Percentiles rank a stretch among this genome's conserved stretches.
Evolutionary conservation across 37 sponge, comb jelly and placozoan species (phyloP).

Genomic region (Oopsacas minuta): DNA sequence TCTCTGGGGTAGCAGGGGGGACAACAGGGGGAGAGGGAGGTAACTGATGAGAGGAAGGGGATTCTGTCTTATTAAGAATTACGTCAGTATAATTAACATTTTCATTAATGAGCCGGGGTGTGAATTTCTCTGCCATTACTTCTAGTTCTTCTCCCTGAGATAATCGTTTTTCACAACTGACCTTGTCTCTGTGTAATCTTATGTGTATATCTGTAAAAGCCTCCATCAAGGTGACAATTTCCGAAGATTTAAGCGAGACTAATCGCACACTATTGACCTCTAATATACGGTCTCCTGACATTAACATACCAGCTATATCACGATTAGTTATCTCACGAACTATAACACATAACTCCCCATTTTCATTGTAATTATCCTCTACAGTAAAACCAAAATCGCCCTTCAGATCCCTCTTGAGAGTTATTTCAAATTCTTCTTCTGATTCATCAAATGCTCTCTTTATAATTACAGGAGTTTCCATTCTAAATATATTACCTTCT

Average conservation of each 20-base stretch:
- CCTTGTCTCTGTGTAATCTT: not conserved
- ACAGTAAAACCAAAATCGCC: not conserved
- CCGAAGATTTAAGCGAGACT: not conserved
- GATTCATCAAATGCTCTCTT: not conserved
- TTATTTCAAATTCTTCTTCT: not conserved
- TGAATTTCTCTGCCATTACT: not conserved
- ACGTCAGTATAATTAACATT: not conserved
- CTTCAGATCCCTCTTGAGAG: not conserved
- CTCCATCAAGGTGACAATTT: not conserved
- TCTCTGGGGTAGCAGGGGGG: not conserved
- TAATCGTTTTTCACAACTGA: not conserved
- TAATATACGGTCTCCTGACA: not conserved
- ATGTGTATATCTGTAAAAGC: constrained; percentile 4
- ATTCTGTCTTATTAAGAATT: not conserved
- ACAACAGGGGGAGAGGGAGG: not conserved
- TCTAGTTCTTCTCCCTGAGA: not conserved
- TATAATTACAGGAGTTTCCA: not conserved
- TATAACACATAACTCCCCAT: not conserved
- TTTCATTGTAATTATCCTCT: not conserved
- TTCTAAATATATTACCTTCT: not conserved
- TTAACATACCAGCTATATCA: not conserved
- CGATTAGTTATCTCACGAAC: not conserved
- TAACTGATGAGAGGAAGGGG: not conserved
- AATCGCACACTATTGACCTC: constrained; percentile 6
- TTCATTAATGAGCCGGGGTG: not conserved